Base-by-base conservation (phyloP, 1,140 invertebrate species). In the Penaeus chinensis region DNA sequence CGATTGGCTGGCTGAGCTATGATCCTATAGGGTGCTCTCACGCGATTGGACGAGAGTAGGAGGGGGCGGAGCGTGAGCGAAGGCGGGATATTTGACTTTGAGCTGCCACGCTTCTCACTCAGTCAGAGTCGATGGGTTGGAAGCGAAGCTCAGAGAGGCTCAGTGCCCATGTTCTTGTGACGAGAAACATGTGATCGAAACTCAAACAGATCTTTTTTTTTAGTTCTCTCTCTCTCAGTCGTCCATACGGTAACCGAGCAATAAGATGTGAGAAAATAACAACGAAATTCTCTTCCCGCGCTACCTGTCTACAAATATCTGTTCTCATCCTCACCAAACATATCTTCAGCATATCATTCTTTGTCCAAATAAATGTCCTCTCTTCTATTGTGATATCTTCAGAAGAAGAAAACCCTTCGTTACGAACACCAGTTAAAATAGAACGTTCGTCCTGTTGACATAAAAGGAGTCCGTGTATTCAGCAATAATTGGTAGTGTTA, bases 1-100 rank as follows among this genome's bases (percentile, higher is more conserved):
- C 77, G 62, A 87, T 87, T 87, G 85, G 85, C 69, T n/a, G 85
- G 71, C 54, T 77, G 71, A n/a, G 22, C 61, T 32, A 80, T 76
- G 85, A 82, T 82, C 85, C 80, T 77, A 13, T 8, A 80, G 69
- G 80, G 60, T 66, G 20, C 79, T 10, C 16, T 24, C 79, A n/a
- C 77, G 47, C 77, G 79, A 87, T 60, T 87, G 85, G 85, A 61
- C 71, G 61, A n/a, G 54, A 42, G 79, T 18, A 65, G 47, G 54
- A 47, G 8, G 85, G 80, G 85, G 85, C 79, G 85, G 85, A 76
- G 80, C 85, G 18, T 61, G 37, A 27, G 61, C 65, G 62, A 63
- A 60, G 85, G 85, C 85, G 85, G 79, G 79, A 82, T 87, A 87
- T 87, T 87, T 87, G 85, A 87, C 66, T 87, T 87, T 74, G 77